Evolutionary conservation across 2,113 vertebrate species (phyloP).

Genomic region (Trochalopteron elliotii): DNA sequence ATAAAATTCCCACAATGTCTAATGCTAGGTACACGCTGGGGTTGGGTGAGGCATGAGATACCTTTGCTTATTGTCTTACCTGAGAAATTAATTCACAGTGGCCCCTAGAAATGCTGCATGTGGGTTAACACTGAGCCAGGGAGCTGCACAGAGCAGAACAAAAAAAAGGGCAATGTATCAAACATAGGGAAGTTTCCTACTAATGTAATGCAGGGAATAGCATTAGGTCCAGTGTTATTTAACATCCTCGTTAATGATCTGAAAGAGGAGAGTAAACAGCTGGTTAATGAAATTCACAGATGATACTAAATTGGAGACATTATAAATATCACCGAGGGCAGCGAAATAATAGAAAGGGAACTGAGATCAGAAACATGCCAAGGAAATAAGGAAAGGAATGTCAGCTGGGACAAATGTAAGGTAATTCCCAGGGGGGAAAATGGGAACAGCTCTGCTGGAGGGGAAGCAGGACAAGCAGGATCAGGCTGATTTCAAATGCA

Average conservation of each 20-base stretch:
- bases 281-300: constrained; percentile 54
- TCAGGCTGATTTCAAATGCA: neutral
- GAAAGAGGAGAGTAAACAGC: constrained; percentile 62
- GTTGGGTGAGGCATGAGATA: neutral
- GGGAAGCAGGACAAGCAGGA: neutral
- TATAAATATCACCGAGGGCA: constrained; percentile 39
- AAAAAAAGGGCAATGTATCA: constrained; percentile 34
- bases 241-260: constrained; percentile 61
- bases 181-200: constrained; percentile 13
- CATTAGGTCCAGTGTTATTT: constrained; percentile 49
- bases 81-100: neutral
- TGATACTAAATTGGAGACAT: constrained; percentile 52
- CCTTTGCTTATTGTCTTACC: neutral
- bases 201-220: constrained; percentile 36
- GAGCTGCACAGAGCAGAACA: neutral
- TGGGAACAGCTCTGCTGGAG: neutral
- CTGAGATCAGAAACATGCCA: constrained; percentile 39
- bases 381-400: constrained; percentile 37
- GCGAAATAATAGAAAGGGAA: constrained; percentile 19
- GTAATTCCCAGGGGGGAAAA: neutral
- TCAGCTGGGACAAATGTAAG: constrained; percentile 23
- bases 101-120: neutral
- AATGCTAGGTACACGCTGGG: neutral
- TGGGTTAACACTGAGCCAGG: neutral
- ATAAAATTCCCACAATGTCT: neutral